Conservation (phyloP, 2,113 vertebrate species). For the Ictalurus punctatus region DNA sequence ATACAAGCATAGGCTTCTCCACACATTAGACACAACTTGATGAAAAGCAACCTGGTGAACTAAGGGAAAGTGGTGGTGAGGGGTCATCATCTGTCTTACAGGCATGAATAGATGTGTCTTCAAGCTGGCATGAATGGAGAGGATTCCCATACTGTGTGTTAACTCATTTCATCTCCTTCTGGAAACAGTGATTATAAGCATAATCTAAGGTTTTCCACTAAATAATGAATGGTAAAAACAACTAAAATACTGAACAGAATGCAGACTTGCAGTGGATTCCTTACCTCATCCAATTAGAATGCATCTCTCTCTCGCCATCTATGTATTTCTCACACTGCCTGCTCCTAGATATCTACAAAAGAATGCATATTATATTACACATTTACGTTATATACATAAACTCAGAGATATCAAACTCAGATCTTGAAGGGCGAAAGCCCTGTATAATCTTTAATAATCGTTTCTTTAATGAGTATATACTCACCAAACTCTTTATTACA, state of each 20-base stretch:
- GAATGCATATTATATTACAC: neutral
- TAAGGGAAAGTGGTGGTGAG: neutral
- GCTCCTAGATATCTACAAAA: constrained; percentile 7
- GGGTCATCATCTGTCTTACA: too few relatives aligned
- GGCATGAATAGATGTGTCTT: neutral
- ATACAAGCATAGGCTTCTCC: neutral
- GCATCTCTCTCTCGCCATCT: neutral
- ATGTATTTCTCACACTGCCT: constrained; percentile 12
- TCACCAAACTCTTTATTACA: neutral
- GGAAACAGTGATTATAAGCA: neutral
- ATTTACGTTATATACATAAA: neutral
- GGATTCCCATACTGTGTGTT: neutral
- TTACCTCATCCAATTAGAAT: constrained; percentile 11
- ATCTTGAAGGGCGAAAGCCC: too few relatives aligned
- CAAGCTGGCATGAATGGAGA: neutral
- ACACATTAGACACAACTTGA: neutral
- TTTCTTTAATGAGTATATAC: neutral
- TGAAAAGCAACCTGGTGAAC: neutral
- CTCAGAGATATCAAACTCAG: neutral
- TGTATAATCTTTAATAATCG: too few relatives aligned
- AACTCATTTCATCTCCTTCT: neutral
- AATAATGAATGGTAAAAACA: neutral
- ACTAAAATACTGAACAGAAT: neutral
- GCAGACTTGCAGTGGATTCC: neutral
- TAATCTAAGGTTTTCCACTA: neutral